Base-by-base conservation (phyloP, 2,797 vertebrate genomes). In the Arremon aurantiirostris region DNA sequence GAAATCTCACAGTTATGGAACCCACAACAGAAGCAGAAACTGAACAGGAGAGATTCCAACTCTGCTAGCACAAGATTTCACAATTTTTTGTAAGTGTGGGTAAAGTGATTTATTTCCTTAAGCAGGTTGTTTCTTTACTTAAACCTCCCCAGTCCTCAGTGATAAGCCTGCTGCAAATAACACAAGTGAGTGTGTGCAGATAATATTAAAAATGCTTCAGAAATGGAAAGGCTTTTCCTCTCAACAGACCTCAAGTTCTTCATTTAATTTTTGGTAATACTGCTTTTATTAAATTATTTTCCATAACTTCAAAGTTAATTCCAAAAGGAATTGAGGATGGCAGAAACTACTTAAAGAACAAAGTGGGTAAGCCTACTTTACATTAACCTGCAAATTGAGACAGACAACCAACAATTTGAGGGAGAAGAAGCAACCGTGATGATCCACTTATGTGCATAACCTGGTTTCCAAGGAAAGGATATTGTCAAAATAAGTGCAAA, bases 31-130 rank as follows among this genome's bases (percentile, higher is more conserved):
- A 87, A 86, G 65, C 32, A 90, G 86, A 89, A 87, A 64, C 26
- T 46, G 53, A 93, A 65, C 34, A 69, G 60, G 49, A 92, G 85
- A 84, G 85, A 88, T 49, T 69, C 66, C 72, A 80, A 56, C 34
- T 89, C 59, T 79, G 55, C 37, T 86, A 39, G 66, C 89, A 64
- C 37, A 65, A 87, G 60, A 76, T 93, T 95, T 94, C 53, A 73
- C 37, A 24, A 16, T 3, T 46, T 80, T 76, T 90, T 89, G 52
- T 35, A 61, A 90, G 70, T 65, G 50, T 82, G 50, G 46, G 50
- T 90, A 86, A 97, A 92, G 61, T 84, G 82, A 94, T 88, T 95
- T 90, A 79, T 93, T 89, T 70, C 79, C 91, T 66, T 89, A 73
- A 75, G 78, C 15, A 5, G 50, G 68, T 82, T 90, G 23, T 93